A percentile compares a stretch with the other conserved stretches of the same genome.
phyloP scores from a whole-genome alignment of 1,140 invertebrate species.

The Odontomachus brunneus region DNA sequence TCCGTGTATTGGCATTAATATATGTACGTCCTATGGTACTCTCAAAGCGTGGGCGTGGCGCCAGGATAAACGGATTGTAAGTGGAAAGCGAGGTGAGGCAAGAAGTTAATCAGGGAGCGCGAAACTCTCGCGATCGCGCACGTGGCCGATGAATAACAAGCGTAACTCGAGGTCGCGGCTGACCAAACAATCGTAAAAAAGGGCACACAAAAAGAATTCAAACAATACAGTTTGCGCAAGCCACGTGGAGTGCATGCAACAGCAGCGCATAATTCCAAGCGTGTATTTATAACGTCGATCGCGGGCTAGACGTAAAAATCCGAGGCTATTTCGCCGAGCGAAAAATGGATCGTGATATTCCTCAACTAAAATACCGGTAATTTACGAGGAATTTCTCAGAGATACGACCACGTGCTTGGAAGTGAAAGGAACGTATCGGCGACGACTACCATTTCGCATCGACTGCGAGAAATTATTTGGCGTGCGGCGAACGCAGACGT shows the following conservation, averaged over 20 bases:
- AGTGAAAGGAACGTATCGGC: conserved; percentile 3
- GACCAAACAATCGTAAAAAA: conserved; percentile 14
- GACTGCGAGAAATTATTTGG: neutral
- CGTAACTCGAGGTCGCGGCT: conserved; percentile 19
- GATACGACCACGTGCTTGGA: neutral
- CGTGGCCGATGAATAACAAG: neutral
- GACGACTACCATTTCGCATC: conserved; percentile 3
- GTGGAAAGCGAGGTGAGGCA: conserved; percentile 67
- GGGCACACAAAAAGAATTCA: neutral
- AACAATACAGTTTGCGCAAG: neutral
- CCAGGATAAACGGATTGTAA: conserved; percentile 73
- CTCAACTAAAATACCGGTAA: conserved; percentile 1
- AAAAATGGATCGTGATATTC: neutral
- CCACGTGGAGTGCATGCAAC: neutral
- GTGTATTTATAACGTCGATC: neutral
- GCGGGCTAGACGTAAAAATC: neutral
- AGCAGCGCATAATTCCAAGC: neutral
- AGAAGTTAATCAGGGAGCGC: conserved; percentile 64
- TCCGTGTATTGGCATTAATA: no score
- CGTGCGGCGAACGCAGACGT: neutral
- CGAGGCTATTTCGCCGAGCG: neutral
- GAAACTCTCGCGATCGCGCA: conserved; percentile 36
- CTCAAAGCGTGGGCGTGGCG: conserved; percentile 73
- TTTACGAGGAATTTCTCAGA: neutral
- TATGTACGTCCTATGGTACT: conserved; percentile 22